These are phyloP conservation scores for Junco hyemalis DNA, from an alignment of 2,113 vertebrate species.

Conservation along the genomic window DNA sequence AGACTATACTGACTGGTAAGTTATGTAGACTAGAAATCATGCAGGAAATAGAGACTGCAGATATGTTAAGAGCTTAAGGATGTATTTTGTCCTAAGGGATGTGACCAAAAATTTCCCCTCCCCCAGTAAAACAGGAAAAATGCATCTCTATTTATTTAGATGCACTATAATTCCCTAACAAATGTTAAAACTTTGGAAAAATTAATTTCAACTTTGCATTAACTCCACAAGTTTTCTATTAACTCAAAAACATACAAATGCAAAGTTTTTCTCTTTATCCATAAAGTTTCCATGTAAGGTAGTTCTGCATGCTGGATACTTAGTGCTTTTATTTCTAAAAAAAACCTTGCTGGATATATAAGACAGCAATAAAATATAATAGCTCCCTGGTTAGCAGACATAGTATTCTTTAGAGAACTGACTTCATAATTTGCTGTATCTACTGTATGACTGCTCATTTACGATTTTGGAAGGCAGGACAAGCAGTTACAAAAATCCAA, in stretches of 20 bases:
- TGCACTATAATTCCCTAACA: background rate
- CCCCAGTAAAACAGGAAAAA: background rate
- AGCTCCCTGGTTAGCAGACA: background rate
- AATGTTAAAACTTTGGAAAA: background rate
- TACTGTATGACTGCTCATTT: background rate
- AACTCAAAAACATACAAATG: background rate
- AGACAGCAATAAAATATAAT: slow-evolving; percentile 34
- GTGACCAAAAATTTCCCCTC: background rate
- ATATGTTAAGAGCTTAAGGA: slow-evolving; percentile 2
- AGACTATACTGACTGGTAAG: slow-evolving; percentile 30
- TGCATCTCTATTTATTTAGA: background rate
- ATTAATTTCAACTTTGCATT: background rate
- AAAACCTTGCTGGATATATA: background rate
- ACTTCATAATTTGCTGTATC: background rate
- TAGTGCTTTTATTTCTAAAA: background rate
- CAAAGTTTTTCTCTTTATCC: background rate
- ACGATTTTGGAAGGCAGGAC: background rate
- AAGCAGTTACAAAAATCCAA: background rate
- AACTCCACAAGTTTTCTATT: background rate
- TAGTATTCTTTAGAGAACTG: background rate
- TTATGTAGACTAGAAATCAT: slow-evolving; percentile 35
- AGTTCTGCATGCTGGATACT: background rate
- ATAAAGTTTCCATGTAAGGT: background rate
- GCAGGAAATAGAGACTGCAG: slow-evolving; percentile 9
- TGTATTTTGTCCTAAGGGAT: background rate